Conservation (phyloP, 2,888 invertebrate genomes). For the Leptogaster cylindrica region DNA sequence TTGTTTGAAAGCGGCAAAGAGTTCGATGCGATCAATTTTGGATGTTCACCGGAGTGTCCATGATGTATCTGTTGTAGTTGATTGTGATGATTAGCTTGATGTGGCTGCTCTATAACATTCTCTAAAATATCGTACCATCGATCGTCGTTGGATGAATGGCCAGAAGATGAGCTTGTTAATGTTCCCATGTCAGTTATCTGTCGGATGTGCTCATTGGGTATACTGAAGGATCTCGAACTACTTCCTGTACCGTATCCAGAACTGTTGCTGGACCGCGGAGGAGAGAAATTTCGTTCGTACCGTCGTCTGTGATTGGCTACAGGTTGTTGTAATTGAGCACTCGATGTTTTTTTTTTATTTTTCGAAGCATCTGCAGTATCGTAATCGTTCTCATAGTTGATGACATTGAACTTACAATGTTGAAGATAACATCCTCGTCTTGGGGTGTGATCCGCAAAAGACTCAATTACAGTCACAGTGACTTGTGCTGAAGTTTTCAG, state of each 20-base stretch:
- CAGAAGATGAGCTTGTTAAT: constrained; percentile 69
- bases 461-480: constrained; percentile 81
- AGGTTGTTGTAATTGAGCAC: constrained; percentile 61
- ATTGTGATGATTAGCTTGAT: constrained; percentile 56
- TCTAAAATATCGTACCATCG: constrained; percentile 69
- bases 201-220: constrained; percentile 50
- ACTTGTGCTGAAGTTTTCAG: constrained; percentile 88
- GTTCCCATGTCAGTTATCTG: constrained; percentile 61
- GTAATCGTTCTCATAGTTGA: constrained; percentile 71
- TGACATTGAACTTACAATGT: constrained; percentile 69
- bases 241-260: constrained; percentile 83
- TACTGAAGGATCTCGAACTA: constrained; percentile 62
- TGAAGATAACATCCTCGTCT: constrained; percentile 71
- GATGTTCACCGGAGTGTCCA: constrained; percentile 54
- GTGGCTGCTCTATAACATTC: constrained; percentile 60
- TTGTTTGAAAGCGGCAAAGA: constrained; percentile 56
- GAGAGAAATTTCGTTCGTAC: constrained; percentile 76
- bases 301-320: constrained; percentile 67
- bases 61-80: constrained; percentile 56
- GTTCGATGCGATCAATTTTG: constrained; percentile 57
- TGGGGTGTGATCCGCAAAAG: constrained; percentile 71
- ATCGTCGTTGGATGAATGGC: constrained; percentile 69
- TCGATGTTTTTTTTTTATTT: constrained; percentile 48
- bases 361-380: constrained; percentile 58
- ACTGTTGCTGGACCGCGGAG: constrained; percentile 81